phyloP scores from a whole-genome alignment of 2,888 invertebrate species.

The Plusia festucae region DNA sequence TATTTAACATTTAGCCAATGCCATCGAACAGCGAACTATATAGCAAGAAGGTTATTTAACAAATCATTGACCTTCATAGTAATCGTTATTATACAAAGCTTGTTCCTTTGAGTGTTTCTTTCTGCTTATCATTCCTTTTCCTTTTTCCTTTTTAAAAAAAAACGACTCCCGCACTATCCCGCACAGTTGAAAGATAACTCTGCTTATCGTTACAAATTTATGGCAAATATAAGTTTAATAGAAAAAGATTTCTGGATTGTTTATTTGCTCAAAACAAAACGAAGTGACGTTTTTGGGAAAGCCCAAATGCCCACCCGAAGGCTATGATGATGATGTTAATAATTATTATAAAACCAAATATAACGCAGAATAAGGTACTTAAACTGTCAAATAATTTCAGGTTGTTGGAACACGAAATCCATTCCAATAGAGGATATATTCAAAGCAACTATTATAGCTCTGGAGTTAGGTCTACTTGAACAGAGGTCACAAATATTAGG shows the following conservation, averaged over 20 bases:
- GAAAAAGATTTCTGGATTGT: neutral
- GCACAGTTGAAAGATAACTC: too few species aligned
- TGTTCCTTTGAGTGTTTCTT: neutral
- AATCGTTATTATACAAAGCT: neutral
- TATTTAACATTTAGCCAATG: neutral
- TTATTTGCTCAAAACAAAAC: neutral
- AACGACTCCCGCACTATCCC: too few species aligned
- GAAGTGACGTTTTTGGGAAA: neutral
- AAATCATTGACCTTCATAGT: neutral
- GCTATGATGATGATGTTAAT: too few species aligned
- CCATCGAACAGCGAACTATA: neutral
- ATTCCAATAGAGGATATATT: constrained; percentile 92
- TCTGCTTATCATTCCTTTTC: too few species aligned
- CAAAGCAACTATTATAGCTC: constrained; percentile 91
- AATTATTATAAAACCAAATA: too few species aligned
- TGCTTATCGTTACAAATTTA: too few species aligned
- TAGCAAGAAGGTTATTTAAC: neutral
- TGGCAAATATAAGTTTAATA: too few species aligned
- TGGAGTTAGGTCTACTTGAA: constrained; percentile 93
- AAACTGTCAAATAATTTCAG: constrained; percentile 78
- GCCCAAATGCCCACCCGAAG: too few species aligned
- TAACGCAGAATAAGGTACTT: too few species aligned
- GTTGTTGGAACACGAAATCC: constrained; percentile 93
- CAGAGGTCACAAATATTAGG: constrained; percentile 93
- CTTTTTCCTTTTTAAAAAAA: too few species aligned